These are phyloP conservation scores for Caenorhabditis sulstoni DNA, from an alignment of 2,888 invertebrate species.

Conservation along the genomic window DNA sequence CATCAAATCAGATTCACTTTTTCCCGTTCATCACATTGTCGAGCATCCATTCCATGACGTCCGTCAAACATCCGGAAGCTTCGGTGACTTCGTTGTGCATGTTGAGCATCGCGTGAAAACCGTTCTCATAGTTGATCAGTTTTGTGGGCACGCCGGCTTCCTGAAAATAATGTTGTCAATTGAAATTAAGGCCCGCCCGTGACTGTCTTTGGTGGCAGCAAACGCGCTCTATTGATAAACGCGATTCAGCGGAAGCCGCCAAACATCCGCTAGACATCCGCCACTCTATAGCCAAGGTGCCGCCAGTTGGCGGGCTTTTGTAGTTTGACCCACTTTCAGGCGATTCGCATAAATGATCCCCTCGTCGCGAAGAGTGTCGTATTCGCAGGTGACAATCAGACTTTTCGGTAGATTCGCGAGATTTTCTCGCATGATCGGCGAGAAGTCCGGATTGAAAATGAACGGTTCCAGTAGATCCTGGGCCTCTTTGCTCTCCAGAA, in stretches of 20 bases:
- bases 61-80: constrained; percentile 51
- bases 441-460: constrained; percentile 78
- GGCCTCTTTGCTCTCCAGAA: constrained; percentile 36
- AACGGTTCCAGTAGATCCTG: constrained; percentile 60
- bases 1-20: too few relatives aligned
- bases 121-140: constrained; percentile 66
- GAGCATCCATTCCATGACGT: constrained; percentile 55
- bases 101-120: constrained; percentile 75
- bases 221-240: too few relatives aligned
- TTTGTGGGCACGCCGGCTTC: constrained; percentile 76
- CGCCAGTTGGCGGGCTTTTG: neutral
- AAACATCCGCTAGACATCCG: too few relatives aligned
- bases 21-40: constrained; percentile 11
- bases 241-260: too few relatives aligned
- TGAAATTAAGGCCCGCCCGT: too few relatives aligned
- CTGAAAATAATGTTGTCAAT: too few relatives aligned
- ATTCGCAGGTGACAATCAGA: constrained; percentile 81
- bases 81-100: constrained; percentile 68
- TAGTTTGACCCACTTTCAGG: constrained; percentile 65
- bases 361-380: constrained; percentile 82
- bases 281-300: too few relatives aligned
- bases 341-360: constrained; percentile 81
- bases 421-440: constrained; percentile 80
- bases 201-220: too few relatives aligned
- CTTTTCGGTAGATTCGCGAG: constrained; percentile 78